Evolutionary conservation across 1,140 invertebrate species (phyloP), one percentile per base, ranked within the genome.

Genomic region (Drosophila tani): DNA sequence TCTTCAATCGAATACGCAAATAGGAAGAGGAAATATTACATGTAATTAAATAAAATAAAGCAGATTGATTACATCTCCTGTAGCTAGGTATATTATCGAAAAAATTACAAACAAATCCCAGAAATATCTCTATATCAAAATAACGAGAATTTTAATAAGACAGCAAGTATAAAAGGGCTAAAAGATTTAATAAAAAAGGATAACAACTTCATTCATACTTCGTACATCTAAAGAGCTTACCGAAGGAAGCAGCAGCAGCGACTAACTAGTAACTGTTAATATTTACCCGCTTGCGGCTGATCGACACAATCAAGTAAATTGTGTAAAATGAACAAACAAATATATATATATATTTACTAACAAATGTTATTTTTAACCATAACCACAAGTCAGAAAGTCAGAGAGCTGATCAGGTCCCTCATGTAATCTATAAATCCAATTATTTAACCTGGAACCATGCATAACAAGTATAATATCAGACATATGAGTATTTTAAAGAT

Each of bases 61-160:
- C 55, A 73, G 53, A 55, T 21, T 73, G 53, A 55, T 21, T 73
- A 69, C 58, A 73, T 51, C 69, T 60, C 67, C 47, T 73, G 69
- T 84, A 84, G 82, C 75, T 84, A 84, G 82, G 83, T 77, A 87
- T 87, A 86, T 87, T 87, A 88, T 67, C 75, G 35, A 87, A 59
- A 80, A 83, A 29, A 29, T 29, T 29, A 29, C n/a, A 29, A 87
- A 77, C 43, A 51, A 87, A 87, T 70, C 80, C 35, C 46, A 62
- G 32, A 63, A 65, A 24, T 55, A 66, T 66, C 57, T 57, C 75
- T 67, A 76, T 76, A 76, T 77, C 63, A 75, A 84, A 84, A 62
- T 81, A 84, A 74, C 21, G 60, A 56, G 81, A 83, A 78, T 87
- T 87, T 87, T 84, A 88, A 87, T 70, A 57, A 82, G 67, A 68